Evolutionary conservation across 2,888 invertebrate genomes (phyloP).

Genomic region (Drosophila quinaria): DNA sequence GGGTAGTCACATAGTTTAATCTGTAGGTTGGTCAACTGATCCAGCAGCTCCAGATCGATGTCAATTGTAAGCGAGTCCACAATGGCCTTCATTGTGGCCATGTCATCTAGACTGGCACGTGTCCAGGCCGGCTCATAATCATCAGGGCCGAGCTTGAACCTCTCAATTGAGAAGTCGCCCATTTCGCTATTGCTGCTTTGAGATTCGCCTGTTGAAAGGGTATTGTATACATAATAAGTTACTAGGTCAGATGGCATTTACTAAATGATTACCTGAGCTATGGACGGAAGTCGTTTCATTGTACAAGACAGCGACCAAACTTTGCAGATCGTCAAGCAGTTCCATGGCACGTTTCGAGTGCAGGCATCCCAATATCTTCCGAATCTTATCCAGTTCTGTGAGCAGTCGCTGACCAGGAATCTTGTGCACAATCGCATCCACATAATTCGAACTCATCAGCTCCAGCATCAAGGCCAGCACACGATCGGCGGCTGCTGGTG

Average conservation of each 20-base stretch:
- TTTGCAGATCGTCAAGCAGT: conserved; percentile 66
- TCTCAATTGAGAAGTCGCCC: conserved; percentile 7
- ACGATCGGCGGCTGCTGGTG: conserved; percentile 68
- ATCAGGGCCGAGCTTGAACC: conserved; percentile 10
- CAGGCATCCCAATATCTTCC: conserved; percentile 56
- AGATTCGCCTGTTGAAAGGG: conserved; percentile 15
- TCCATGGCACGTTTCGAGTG: conserved; percentile 20
- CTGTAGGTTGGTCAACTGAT: conserved; percentile 74
- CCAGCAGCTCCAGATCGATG: conserved; percentile 60
- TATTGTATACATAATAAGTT: neutral
- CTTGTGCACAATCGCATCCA: conserved; percentile 61
- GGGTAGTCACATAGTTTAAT: conserved; percentile 84
- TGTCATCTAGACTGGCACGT: conserved; percentile 70
- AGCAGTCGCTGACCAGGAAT: conserved; percentile 70
- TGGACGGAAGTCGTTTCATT: neutral
- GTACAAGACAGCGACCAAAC: conserved; percentile 14
- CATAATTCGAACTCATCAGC: conserved; percentile 78
- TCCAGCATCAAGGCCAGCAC: conserved; percentile 79
- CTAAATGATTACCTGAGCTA: conserved; percentile 19
- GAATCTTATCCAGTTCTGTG: conserved; percentile 80
- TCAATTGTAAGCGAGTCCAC: conserved; percentile 53
- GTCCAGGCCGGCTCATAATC: conserved; percentile 83
- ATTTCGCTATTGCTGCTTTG: neutral
- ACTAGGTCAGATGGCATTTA: neutral
- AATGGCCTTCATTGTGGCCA: conserved; percentile 75